Evolutionary conservation across 64 coral and sea anemone species (phyloP), one percentile per base, ranked within the genome.

Genomic region (Actinia equina): DNA sequence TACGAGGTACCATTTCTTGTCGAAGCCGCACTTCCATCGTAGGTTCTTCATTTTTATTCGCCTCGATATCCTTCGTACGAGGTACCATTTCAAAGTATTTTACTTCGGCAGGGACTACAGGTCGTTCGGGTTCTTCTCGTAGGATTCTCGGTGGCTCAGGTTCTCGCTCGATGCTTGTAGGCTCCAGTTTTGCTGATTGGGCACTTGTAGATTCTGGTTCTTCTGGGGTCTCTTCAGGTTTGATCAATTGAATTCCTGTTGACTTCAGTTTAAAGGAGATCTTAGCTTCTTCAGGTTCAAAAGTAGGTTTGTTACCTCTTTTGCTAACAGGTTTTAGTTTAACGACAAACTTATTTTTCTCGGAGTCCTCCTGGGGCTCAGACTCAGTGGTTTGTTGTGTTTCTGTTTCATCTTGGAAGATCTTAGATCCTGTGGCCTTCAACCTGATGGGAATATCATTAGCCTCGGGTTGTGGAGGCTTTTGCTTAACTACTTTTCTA

Each of bases 211-310:
- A 22, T 81, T 81, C 78, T 17, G 78, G 17, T 52, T 81, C 78
- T 52, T 81, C n/a, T 52, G 10, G 42, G 78, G 9, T 20, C 49
- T 81, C 18, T 27, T 85, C 83, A 7, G 22, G 52, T 60, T 85
- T 53, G 16, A 85, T 53, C 18, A 85, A 53, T 56, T 85, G 83
- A 18, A 85, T 85, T 25, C 83, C 83, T 14, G 83, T 85, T 11
- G 83, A 23, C 62, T 63, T 85, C 53, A 85, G 83, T 44, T 85
- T 54, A 26, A 85, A 85, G 14, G 83, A 85, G 17, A 85, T 60
- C 59, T 85, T 63, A 26, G 59, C 55, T 43, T 54, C 30, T 61
- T 85, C 83, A 22, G 83, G 55, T 85, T 85, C 83, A 62, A 26
- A 63, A 17, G 15, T 19, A 15, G 43, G n/a, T 53, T 85, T 85